These are phyloP conservation scores for Rhyacophila brunnea DNA, from an alignment of 1,140 invertebrate genomes.

Conservation along the genomic window DNA sequence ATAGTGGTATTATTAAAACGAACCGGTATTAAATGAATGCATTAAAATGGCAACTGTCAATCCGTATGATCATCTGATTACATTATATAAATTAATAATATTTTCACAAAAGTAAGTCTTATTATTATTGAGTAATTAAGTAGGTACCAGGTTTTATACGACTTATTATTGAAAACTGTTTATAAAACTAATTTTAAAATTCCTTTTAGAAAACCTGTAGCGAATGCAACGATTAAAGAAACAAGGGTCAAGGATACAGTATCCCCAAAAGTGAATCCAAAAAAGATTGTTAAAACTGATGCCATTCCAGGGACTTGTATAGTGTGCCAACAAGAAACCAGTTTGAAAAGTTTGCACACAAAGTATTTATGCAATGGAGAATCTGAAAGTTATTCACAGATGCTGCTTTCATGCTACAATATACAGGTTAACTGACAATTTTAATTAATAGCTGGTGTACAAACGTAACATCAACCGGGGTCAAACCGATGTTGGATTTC, in stretches of 20 bases:
- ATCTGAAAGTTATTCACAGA: conserved; percentile 1
- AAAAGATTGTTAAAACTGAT: background rate
- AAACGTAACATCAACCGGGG: too few species aligned
- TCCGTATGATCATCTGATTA: too few species aligned
- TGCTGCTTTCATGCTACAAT: conserved; percentile 9
- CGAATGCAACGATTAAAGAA: too few species aligned
- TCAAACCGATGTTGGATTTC: too few species aligned
- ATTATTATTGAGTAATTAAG: too few species aligned
- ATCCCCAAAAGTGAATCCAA: background rate
- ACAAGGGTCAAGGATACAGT: too few species aligned
- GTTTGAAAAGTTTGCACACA: background rate
- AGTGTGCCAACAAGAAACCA: background rate
- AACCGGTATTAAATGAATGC: too few species aligned
- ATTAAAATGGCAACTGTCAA: background rate
- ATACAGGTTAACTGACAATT: conserved; percentile 9
- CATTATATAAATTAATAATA: background rate
- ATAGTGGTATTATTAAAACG: too few species aligned
- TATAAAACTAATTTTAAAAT: too few species aligned
- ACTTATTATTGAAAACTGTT: too few species aligned
- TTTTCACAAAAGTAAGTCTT: background rate
- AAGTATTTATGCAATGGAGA: background rate
- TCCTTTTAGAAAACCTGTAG: too few species aligned
- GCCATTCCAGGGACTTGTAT: background rate
- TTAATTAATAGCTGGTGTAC: conserved; percentile 1
- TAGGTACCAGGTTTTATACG: too few species aligned